Evolutionary conservation across 92 coral and sea anemone species (phyloP), one percentile per base, ranked within the genome.

Genomic region (Metridium senile): DNA sequence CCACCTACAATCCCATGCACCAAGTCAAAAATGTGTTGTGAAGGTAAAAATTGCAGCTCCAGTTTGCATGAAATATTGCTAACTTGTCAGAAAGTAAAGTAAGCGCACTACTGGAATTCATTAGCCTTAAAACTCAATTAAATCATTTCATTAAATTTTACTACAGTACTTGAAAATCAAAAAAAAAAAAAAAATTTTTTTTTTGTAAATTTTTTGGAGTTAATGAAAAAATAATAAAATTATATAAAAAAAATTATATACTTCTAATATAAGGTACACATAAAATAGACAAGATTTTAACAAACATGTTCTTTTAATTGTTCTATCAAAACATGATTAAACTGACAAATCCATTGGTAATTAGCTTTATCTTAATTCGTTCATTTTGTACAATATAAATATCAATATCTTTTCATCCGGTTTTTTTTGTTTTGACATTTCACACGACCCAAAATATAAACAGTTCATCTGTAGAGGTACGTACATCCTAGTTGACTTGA

Each of bases 301-400:
- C 25, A 47, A 21, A 39, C 49, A 39, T 39, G 49, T 39, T 39
- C 13, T 4, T 4, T 39, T 6, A 39, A 13, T 13, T 39, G 13
- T 39, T 39, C 26, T 72, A 72, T 72, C 53, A 52, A 58, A 68
- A 71, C 64, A 31, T 67, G 6, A 30, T 49, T 79, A 43, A 62
- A 47, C 45, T 28, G 76, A 23, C 75, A 45, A 69, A 56, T 69
- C 84, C 63, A 79, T 66, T 74, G 4, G 3, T 19, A 20, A 54
- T 13, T 54, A 13, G 17, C 23, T 54, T 67, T 34, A 79, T 79
- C 61, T 30, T 69, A 34, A 47, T 20, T 63, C 69, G 6, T 28
- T 33, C 43, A 45, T 68, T 79, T 61, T 79, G 84, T 79, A 79
- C 84, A 79, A 59, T 63, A 79, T 79, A 79, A 79, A 79, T 79